Evolutionary conservation across 2,888 invertebrate genomes (phyloP).

Genomic region (Fragum fragum): DNA sequence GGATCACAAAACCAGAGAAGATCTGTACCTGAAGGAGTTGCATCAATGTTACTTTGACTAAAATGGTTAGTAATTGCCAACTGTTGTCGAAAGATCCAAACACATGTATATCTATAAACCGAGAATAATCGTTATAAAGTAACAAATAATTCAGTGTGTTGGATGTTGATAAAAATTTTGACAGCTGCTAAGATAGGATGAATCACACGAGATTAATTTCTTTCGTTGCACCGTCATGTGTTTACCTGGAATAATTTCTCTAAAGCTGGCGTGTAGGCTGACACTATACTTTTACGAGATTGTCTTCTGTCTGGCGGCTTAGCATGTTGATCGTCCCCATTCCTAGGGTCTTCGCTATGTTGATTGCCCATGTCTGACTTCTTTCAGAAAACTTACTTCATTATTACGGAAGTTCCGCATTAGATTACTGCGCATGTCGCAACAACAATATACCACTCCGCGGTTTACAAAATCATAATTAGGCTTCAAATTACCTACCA

Average conservation of each 20-base stretch:
- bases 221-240: neutral
- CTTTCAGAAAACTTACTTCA: neutral
- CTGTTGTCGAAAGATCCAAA: too few relatives aligned
- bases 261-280: constrained; percentile 68
- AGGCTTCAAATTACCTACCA: too few relatives aligned
- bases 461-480: neutral
- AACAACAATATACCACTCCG: neutral
- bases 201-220: neutral
- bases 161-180: too few relatives aligned
- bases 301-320: constrained; percentile 31
- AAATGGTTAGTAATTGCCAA: too few relatives aligned
- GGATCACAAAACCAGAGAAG: too few relatives aligned
- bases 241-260: constrained; percentile 77
- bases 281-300: constrained; percentile 43
- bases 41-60: too few relatives aligned
- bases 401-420: constrained; percentile 43
- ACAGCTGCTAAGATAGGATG: neutral
- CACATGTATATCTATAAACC: too few relatives aligned
- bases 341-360: constrained; percentile 42
- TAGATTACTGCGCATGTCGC: neutral
- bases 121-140: too few relatives aligned
- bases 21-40: too few relatives aligned
- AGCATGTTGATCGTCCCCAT: constrained; percentile 23
- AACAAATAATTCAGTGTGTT: too few relatives aligned
- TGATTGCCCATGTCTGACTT: constrained; percentile 62